Conservation (phyloP, 2,888 invertebrate genomes). For the Myathropa florea region DNA sequence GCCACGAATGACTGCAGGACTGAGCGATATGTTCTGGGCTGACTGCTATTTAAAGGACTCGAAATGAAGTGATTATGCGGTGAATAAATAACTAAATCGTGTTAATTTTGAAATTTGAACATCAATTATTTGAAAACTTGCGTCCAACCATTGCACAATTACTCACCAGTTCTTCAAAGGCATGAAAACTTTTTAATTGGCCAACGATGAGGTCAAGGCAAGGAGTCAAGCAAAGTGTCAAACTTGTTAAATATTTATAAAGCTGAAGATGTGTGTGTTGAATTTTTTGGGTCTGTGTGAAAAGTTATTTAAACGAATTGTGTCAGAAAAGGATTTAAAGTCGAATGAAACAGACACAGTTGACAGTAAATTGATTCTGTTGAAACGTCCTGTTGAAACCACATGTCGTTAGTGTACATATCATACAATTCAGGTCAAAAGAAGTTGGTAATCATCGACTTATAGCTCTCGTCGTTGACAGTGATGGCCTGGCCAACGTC, state of each 20-base stretch:
- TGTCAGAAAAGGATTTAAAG: too few relatives aligned
- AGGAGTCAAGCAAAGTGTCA: not conserved
- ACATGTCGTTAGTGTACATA: too few relatives aligned
- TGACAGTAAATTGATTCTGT: too few relatives aligned
- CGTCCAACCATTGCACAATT: not conserved
- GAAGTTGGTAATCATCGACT: too few relatives aligned
- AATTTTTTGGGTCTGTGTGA: not conserved
- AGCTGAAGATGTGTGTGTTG: not conserved
- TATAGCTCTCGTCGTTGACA: too few relatives aligned
- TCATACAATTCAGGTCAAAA: too few relatives aligned
- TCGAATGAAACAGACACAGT: too few relatives aligned
- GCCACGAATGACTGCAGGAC: not conserved
- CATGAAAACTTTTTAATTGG: not conserved
- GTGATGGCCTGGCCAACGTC: too few relatives aligned
- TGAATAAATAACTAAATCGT: constrained; percentile 8
- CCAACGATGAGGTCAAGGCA: not conserved
- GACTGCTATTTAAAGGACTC: constrained; percentile 9
- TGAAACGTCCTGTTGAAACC: too few relatives aligned
- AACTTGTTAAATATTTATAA: not conserved
- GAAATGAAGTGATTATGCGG: constrained; percentile 2
- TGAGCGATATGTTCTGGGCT: not conserved
- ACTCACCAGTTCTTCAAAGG: not conserved
- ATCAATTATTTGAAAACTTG: too few relatives aligned
- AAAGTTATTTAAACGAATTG: too few relatives aligned
- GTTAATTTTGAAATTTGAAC: not conserved